A percentile compares a stretch with the other conserved stretches of the same genome.
phyloP scores from a whole-genome alignment of 2,888 invertebrate species.

The Deroplatys truncata region DNA sequence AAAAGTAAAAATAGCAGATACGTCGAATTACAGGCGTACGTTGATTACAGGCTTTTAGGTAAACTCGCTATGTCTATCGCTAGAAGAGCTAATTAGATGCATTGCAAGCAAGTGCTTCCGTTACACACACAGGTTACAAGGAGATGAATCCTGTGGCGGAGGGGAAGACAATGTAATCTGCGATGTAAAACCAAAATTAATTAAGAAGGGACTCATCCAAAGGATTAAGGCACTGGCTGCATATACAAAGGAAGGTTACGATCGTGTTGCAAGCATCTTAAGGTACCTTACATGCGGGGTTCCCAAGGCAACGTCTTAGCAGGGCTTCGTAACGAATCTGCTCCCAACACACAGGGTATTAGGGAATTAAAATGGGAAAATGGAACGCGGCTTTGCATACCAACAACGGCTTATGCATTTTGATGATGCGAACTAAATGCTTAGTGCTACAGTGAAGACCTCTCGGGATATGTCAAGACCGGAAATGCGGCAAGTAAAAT shows the following conservation, averaged over 20 bases:
- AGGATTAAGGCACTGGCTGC: neutral
- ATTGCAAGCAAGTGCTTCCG: neutral
- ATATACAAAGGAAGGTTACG: neutral
- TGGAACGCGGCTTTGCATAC: neutral
- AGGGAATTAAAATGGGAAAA: neutral
- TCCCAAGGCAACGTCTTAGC: neutral
- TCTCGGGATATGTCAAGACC: neutral
- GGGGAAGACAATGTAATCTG: neutral
- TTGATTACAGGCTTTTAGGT: too few species aligned
- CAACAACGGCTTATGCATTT: neutral
- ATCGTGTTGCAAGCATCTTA: neutral
- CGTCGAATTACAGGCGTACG: too few species aligned
- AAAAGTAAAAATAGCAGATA: too few species aligned
- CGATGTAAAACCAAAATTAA: neutral
- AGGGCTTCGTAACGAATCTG: neutral
- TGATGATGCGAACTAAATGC: neutral
- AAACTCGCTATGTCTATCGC: too few species aligned
- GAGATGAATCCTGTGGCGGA: neutral
- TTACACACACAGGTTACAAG: neutral
- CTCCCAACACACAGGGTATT: neutral
- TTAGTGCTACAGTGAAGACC: neutral
- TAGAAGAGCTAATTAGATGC: neutral
- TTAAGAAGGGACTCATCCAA: neutral
- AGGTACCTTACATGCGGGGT: neutral
- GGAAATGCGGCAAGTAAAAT: neutral